phyloP scores from a whole-genome alignment of 1,140 invertebrate genomes.

The Aphelenchoides fujianensis region DNA sequence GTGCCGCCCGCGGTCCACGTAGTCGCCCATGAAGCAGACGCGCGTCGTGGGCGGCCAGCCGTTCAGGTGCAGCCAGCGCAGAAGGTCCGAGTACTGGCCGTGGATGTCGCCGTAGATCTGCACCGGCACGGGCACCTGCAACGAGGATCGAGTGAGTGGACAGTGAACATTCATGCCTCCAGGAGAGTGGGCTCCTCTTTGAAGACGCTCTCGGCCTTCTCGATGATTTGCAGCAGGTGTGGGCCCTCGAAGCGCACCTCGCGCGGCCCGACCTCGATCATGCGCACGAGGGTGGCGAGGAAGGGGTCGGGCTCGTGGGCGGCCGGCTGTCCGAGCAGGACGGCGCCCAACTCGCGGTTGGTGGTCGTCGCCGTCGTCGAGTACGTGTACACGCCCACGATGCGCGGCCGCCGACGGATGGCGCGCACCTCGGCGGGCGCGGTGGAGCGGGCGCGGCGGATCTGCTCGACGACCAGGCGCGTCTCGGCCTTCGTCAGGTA shows the following conservation, averaged over 20 bases:
- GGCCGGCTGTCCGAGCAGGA: background rate
- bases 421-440: background rate
- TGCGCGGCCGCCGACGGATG: background rate
- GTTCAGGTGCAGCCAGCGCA: slow-evolving; percentile 64
- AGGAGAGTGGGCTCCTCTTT: slow-evolving; percentile 16
- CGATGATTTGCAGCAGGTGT: slow-evolving; percentile 3
- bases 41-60: slow-evolving; percentile 30
- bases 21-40: slow-evolving; percentile 31
- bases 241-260: slow-evolving; percentile 25
- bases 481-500: slow-evolving; percentile 2
- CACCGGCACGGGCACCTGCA: slow-evolving; percentile 26
- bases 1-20: slow-evolving; percentile 33
- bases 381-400: slow-evolving; percentile 12
- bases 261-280: slow-evolving; percentile 20
- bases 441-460: slow-evolving; percentile 5
- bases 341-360: slow-evolving; percentile 3
- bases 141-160: too few relatives aligned
- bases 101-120: slow-evolving; percentile 63
- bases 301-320: slow-evolving; percentile 14
- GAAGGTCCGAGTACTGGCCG: slow-evolving; percentile 65
- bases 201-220: slow-evolving; percentile 16
- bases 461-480: slow-evolving; percentile 8
- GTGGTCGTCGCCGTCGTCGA: slow-evolving; percentile 6
- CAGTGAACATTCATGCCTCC: too few relatives aligned
- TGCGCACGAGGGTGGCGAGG: slow-evolving; percentile 14